phyloP scores from a whole-genome alignment of 2,797 vertebrate species.

The Alcedo atthis region DNA sequence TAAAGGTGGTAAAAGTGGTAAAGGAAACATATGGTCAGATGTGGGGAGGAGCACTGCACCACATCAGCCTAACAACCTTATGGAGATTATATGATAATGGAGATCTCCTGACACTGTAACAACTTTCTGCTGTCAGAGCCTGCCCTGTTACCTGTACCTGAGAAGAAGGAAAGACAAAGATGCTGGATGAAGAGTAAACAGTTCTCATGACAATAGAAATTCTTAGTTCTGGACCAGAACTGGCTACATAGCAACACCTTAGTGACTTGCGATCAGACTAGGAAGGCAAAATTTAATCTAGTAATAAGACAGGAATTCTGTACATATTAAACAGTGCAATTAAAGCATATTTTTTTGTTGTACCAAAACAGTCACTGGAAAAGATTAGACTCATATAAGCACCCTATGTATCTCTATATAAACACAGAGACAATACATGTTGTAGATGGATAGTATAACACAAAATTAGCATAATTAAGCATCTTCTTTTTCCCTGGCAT shows the following conservation, averaged over 20 bases:
- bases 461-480: not conserved
- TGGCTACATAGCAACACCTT: not conserved
- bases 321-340: not conserved
- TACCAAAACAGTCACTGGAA: not conserved
- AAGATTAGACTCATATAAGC: not conserved
- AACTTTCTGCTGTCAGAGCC: not conserved
- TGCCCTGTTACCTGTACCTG: not conserved
- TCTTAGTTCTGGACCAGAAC: not conserved
- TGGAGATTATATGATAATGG: not conserved
- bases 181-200: not conserved
- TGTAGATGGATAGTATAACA: not conserved
- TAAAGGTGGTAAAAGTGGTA: slow-evolving; percentile 10
- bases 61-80: not conserved
- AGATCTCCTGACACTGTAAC: not conserved
- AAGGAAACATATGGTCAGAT: slow-evolving; percentile 3
- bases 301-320: not conserved
- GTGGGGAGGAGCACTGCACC: not conserved
- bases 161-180: not conserved
- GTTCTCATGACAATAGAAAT: not conserved
- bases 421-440: not conserved
- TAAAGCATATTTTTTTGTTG: not conserved
- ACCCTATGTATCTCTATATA: not conserved
- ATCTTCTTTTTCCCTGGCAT: slow-evolving; percentile 17
- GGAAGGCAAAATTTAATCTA: not conserved
- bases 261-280: not conserved